phyloP scores from a whole-genome alignment of 2,797 vertebrate genomes.

The Psittacula echo region DNA sequence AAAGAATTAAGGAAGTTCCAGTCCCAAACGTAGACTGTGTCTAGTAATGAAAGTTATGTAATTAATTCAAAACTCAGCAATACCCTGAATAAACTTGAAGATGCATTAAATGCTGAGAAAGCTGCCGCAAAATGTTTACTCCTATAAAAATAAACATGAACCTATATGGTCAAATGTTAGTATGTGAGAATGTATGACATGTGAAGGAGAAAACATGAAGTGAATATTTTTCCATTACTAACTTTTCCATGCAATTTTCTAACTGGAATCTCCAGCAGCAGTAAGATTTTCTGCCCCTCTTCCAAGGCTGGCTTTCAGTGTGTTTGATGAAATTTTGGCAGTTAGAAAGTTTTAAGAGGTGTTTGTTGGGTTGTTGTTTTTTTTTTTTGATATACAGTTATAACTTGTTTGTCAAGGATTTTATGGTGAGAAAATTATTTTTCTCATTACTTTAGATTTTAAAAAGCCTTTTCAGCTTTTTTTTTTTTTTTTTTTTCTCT shows the following conservation, averaged over 20 bases:
- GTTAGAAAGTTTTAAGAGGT: constrained; percentile 34
- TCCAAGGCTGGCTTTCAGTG: not conserved
- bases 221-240: not conserved
- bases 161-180: not conserved
- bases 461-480: constrained; percentile 40
- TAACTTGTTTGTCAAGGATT: constrained; percentile 47
- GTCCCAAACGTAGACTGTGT: not conserved
- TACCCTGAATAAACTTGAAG: not conserved
- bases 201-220: not conserved
- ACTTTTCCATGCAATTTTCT: not conserved
- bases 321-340: not conserved
- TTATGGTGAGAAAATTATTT: constrained; percentile 58
- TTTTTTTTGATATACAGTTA: not conserved
- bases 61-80: not conserved
- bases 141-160: not conserved
- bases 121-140: not conserved
- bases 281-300: not conserved
- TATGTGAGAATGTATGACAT: not conserved
- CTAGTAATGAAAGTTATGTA: not conserved
- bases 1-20: not conserved
- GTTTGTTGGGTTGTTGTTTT: not conserved
- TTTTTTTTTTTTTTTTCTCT: not conserved
- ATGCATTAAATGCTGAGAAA: not conserved
- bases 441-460: constrained; percentile 61
- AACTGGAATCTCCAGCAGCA: not conserved